Conservation (phyloP, 2,888 invertebrate genomes). For the Tachina lurida region DNA sequence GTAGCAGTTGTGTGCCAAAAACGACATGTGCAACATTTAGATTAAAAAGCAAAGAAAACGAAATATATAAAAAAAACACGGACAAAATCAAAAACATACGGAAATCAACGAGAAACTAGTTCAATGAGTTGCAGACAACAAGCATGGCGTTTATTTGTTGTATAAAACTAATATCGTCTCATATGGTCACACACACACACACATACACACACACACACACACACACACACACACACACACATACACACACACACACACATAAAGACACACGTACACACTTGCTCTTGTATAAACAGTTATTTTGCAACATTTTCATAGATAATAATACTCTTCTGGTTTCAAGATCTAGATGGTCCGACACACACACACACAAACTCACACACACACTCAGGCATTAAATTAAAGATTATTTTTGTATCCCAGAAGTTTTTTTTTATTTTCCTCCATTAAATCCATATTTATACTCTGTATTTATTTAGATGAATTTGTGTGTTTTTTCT, state of each 20-base stretch:
- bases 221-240: not conserved
- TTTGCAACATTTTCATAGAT: slow-evolving; percentile 14
- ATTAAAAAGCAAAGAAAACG: slow-evolving; percentile 46
- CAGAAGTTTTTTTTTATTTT: slow-evolving; percentile 2
- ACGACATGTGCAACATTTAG: slow-evolving; percentile 56
- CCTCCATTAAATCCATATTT: not conserved
- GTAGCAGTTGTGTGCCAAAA: slow-evolving; percentile 54
- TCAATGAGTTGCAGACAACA: slow-evolving; percentile 59
- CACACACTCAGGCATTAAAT: not conserved
- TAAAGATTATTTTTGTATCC: slow-evolving; percentile 33
- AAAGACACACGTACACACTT: not conserved
- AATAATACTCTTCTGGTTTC: slow-evolving; percentile 6
- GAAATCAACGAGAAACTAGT: slow-evolving; percentile 60
- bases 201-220: not conserved
- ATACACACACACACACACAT: not conserved
- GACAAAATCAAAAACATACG: slow-evolving; percentile 31
- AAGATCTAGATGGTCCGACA: not conserved
- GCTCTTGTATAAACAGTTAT: slow-evolving; percentile 25
- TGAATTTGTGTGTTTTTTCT: not conserved
- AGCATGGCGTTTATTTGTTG: slow-evolving; percentile 62
- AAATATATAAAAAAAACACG: slow-evolving; percentile 9
- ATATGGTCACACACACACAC: slow-evolving; percentile 37
- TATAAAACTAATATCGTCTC: slow-evolving; percentile 34
- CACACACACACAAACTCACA: not conserved
- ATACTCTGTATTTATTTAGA: not conserved